Evolutionary conservation across 30 jellyfish, hydroid and myxozoan genomes (phyloP), one percentile per base, ranked within the genome.

Genomic region (Aurelia aurita complex sp. Pacific): DNA sequence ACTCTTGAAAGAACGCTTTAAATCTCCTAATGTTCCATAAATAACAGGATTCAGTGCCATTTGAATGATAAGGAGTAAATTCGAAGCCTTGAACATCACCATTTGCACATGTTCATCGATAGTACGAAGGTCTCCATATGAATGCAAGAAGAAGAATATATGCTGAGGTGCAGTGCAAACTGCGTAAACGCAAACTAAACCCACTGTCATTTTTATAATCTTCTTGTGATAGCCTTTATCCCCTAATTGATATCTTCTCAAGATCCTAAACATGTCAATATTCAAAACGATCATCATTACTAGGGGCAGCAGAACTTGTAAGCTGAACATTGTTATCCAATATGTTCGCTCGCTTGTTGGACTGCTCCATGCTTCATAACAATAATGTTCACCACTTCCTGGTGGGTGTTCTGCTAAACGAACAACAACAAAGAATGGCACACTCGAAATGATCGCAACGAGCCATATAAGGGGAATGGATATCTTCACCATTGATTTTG

Each of bases 391-490:
- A 9, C 94, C 94, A 64, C 94, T 69, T 9, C 88, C 88, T 15
- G 74, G 50, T 17, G 88, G 88, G 57, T 43, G 34, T 61, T 68
- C 88, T 16, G 2, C 54, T 10, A 59, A 15, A 34, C 32, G 82
- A 66, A 85, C 73, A 13, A 89, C 97, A 32, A n/a, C 36, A 50
- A 89, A 50, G 68, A 89, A 67, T 12, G 97, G 97, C 40, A 83
- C 67, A 42, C 85, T 59, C 65, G 80, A 38, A 3, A 81, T 0
- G 14, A 89, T 15, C 12, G 95, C 87, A 12, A 85, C 65, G 1
- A 89, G 14, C 97, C 97, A 89, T 54, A 89, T 82, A 10, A 71
- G 40, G 17, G 94, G 91, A 3, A 89, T 76, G 32, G 89, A 19
- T 2, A 70, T 78, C 68, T 66, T 82, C 15, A 85, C 77, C 42